A percentile compares a stretch with the other conserved stretches of the same genome.
phyloP scores from a whole-genome alignment of 2,113 vertebrate species.

The Progne subis region DNA sequence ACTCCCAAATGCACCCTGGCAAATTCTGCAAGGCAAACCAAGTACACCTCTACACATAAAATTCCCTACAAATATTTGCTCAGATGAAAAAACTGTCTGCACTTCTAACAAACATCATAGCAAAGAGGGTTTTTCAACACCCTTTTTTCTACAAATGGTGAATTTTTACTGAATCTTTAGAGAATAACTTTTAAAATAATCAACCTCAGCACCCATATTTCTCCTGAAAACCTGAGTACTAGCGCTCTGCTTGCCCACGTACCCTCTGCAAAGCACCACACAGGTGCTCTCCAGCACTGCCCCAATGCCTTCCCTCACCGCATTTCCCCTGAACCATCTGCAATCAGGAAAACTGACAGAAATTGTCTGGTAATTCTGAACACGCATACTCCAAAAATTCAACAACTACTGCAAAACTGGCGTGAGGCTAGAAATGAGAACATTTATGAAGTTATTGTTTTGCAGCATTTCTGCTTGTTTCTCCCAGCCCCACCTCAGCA shows the following conservation, averaged over 20 bases:
- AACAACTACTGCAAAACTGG: background rate
- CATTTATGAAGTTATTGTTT: background rate
- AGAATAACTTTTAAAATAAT: background rate
- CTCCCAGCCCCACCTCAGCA: background rate
- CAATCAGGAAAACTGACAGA: background rate
- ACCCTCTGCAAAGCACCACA: fast-evolving
- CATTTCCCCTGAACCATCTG: background rate
- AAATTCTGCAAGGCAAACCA: background rate
- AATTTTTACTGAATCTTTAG: background rate
- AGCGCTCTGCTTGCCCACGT: background rate
- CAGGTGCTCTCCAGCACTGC: background rate
- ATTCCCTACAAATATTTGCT: constrained; percentile 7
- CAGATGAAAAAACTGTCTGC: background rate
- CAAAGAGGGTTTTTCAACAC: background rate
- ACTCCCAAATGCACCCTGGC: background rate
- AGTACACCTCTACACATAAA: background rate
- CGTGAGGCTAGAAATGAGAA: background rate
- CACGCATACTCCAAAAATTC: background rate
- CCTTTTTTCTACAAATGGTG: background rate
- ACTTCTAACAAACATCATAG: background rate
- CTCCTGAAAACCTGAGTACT: background rate
- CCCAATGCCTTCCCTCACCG: fast-evolving
- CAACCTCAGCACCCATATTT: background rate
- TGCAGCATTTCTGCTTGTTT: background rate
- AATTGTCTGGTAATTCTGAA: background rate